These are phyloP conservation scores for Diaphora mendica DNA, from an alignment of 2,888 invertebrate genomes.

Conservation along the genomic window DNA sequence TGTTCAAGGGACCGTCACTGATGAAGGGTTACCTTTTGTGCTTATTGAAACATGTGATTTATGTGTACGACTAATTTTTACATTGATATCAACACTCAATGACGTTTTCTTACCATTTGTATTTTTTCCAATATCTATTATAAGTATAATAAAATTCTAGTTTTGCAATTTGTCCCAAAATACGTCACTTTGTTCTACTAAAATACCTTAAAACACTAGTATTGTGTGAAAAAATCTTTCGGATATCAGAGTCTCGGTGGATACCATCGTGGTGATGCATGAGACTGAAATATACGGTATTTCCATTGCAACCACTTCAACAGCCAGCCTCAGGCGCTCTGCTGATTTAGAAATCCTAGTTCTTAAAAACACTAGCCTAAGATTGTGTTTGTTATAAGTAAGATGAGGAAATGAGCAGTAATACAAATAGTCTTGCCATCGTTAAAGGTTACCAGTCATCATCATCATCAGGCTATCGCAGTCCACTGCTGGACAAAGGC, in stretches of 20 bases:
- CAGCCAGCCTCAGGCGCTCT: no score
- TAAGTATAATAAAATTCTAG: not conserved
- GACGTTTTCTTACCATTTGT: not conserved
- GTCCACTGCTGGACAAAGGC: no score
- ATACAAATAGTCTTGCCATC: not conserved
- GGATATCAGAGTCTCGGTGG: not conserved
- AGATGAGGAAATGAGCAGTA: no score
- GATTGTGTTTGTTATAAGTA: not conserved
- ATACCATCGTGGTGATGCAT: not conserved
- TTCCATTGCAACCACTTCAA: no score
- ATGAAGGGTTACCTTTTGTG: constrained; percentile 29
- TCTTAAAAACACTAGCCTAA: not conserved
- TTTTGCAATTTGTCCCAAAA: not conserved
- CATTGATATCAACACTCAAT: not conserved
- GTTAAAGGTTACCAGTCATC: not conserved
- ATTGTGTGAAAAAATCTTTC: not conserved
- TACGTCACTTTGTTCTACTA: not conserved
- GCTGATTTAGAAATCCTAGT: no score
- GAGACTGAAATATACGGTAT: no score
- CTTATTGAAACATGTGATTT: not conserved
- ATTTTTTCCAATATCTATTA: not conserved
- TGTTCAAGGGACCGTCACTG: constrained; percentile 26
- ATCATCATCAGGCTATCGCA: no score
- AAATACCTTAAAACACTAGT: not conserved
- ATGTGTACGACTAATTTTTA: not conserved